Evolutionary conservation across 2,113 vertebrate genomes (phyloP).

Genomic region (Passer domesticus): DNA sequence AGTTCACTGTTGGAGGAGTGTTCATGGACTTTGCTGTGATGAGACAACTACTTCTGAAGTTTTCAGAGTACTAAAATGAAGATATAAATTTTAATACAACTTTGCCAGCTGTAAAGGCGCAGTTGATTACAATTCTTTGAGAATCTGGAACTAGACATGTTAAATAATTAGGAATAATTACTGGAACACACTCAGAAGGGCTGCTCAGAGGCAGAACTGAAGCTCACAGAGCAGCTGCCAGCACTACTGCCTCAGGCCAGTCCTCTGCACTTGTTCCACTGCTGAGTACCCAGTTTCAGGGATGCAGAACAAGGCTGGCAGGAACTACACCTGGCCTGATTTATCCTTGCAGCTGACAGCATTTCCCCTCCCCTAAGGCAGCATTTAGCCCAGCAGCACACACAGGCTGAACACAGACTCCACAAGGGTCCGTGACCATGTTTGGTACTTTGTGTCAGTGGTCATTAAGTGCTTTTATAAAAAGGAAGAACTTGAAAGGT

Average conservation of each 20-base stretch:
- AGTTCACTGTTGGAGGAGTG: neutral
- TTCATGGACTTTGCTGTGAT: neutral
- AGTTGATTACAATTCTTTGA: neutral
- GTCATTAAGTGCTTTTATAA: neutral
- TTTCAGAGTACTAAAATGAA: neutral
- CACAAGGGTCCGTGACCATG: neutral
- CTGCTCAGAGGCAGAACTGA: neutral
- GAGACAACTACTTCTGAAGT: neutral
- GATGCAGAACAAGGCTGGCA: neutral
- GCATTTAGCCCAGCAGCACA: neutral
- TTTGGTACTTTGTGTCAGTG: neutral
- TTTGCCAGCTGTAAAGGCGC: neutral
- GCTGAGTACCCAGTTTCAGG: neutral
- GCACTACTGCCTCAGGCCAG: neutral
- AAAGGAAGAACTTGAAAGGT: neutral
- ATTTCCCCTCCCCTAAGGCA: neutral
- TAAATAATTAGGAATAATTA: neutral
- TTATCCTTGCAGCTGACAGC: neutral
- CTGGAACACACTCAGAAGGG: neutral
- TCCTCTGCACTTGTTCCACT: neutral
- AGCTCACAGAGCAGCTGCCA: neutral
- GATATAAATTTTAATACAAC: neutral
- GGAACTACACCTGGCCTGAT: neutral
- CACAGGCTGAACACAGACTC: rapidly evolving
- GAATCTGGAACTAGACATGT: neutral